A percentile compares a stretch with the other conserved stretches of the same genome.
These are phyloP conservation scores for Tenthredo scrophulariae DNA, from an alignment of 2,888 invertebrate genomes.

Conservation along the genomic window DNA sequence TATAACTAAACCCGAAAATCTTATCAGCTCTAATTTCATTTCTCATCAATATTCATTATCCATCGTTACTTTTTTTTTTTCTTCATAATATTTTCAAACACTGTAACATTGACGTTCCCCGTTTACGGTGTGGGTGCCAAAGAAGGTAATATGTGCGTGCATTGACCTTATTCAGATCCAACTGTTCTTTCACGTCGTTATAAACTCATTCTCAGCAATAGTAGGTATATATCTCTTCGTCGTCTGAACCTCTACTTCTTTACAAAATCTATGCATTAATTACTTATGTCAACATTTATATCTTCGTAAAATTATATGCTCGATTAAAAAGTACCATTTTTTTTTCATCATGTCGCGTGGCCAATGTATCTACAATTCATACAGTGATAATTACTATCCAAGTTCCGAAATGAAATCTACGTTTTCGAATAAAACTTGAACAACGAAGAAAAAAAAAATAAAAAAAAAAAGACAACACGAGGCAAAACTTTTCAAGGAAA, in stretches of 20 bases:
- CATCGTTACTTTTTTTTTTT: background rate
- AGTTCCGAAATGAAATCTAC: background rate
- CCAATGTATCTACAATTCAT: background rate
- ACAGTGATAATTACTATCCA: background rate
- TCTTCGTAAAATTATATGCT: background rate
- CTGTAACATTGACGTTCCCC: conserved; percentile 34
- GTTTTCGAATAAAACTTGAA: background rate
- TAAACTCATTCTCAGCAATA: conserved; percentile 46
- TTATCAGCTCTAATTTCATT: background rate
- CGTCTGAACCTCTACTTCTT: background rate
- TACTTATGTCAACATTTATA: background rate
- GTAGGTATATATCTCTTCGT: background rate
- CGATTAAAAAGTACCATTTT: background rate
- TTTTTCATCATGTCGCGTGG: background rate
- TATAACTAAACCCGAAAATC: background rate
- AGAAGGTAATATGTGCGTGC: conserved; percentile 54
- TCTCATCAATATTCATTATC: background rate
- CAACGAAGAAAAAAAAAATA: background rate
- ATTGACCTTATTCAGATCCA: conserved; percentile 55
- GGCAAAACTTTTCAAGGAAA: background rate
- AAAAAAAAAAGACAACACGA: background rate
- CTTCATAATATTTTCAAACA: conserved; percentile 37
- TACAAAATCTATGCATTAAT: background rate
- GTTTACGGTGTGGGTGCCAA: conserved; percentile 49
- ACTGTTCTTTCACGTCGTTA: conserved; percentile 51